These are phyloP conservation scores for Achroia grisella DNA, from an alignment of 1,140 invertebrate species.

Conservation along the genomic window DNA sequence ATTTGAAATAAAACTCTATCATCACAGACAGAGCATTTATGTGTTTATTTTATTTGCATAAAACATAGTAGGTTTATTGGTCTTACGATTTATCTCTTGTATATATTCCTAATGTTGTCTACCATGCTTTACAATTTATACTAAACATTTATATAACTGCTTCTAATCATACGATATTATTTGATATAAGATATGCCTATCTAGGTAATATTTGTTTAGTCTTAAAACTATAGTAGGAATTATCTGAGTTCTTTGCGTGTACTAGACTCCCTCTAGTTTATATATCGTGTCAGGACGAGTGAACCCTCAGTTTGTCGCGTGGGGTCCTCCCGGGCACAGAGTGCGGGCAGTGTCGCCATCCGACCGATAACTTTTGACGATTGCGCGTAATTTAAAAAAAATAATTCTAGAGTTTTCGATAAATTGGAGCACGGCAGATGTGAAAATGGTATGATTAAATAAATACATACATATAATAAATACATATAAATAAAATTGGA, in stretches of 20 bases:
- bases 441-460: slow-evolving; percentile 10
- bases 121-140: too few relatives aligned
- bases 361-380: slow-evolving; percentile 40
- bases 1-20: too few relatives aligned
- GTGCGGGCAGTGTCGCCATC: slow-evolving; percentile 4
- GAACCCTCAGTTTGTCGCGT: slow-evolving; percentile 42
- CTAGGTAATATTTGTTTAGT: neutral
- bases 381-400: slow-evolving; percentile 17
- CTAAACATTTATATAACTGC: too few relatives aligned
- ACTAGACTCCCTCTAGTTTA: slow-evolving; percentile 41
- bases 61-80: too few relatives aligned
- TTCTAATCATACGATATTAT: neutral
- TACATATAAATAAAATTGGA: too few relatives aligned
- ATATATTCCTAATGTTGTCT: too few relatives aligned
- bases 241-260: slow-evolving; percentile 16
- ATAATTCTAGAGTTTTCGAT: slow-evolving; percentile 3
- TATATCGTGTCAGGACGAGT: slow-evolving; percentile 34
- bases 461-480: too few relatives aligned
- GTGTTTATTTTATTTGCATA: too few relatives aligned
- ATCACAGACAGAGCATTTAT: too few relatives aligned
- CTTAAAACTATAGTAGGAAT: slow-evolving; percentile 1
- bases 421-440: slow-evolving; percentile 5
- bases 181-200: neutral
- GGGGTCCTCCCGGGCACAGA: slow-evolving; percentile 22
- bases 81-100: too few relatives aligned